Conservation (phyloP, 2,888 invertebrate genomes). For the Acrobeloides nanus region DNA sequence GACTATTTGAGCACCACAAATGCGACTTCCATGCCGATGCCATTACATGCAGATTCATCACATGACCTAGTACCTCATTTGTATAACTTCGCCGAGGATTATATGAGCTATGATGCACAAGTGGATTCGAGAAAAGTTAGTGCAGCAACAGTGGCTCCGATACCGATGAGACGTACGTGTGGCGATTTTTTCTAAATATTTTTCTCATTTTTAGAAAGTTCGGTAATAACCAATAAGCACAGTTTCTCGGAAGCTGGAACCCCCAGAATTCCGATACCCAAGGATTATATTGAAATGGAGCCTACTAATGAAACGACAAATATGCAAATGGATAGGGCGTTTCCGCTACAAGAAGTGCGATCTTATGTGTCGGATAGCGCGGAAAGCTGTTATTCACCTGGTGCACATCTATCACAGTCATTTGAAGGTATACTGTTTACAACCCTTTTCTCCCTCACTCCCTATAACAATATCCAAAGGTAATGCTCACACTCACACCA, state of each 20-base stretch:
- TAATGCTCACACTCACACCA: too few species aligned
- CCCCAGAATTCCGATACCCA: conserved; percentile 7
- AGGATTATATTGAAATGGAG: conserved; percentile 21
- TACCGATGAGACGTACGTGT: conserved; percentile 20
- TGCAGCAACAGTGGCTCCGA: conserved; percentile 17
- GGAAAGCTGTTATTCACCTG: conserved; percentile 11
- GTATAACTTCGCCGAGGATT: too few species aligned
- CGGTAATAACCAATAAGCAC: background rate
- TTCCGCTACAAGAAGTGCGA: conserved; percentile 19
- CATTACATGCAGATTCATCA: too few species aligned
- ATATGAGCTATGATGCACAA: conserved; percentile 25
- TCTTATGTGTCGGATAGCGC: conserved; percentile 23
- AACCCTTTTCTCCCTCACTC: too few species aligned
- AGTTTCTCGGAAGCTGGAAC: conserved; percentile 9
- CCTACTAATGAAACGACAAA: conserved; percentile 5
- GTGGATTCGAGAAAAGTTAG: conserved; percentile 9
- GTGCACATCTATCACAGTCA: conserved; percentile 5
- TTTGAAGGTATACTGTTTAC: conserved; percentile 4
- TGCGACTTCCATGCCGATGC: too few species aligned
- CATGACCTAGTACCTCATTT: too few species aligned
- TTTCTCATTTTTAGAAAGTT: background rate
- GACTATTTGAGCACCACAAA: too few species aligned
- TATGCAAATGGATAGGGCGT: conserved; percentile 8
- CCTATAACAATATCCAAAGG: too few species aligned
- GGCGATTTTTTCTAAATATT: background rate